Conservation (phyloP, 2,888 invertebrate species). For the Chrysolina haemoptera region DNA sequence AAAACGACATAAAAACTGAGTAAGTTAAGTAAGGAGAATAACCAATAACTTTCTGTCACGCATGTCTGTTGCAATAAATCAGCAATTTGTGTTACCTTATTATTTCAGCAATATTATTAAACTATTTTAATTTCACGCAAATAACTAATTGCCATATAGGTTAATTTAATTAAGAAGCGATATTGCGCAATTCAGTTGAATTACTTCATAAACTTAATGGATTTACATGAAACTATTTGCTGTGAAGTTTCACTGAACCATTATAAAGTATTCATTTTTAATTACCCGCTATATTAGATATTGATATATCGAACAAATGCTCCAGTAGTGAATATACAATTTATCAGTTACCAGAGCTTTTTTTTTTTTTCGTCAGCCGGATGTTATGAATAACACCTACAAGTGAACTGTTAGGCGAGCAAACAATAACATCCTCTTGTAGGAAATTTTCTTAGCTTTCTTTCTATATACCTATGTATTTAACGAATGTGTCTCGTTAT, state of each 20-base stretch:
- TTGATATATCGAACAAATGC: too few species aligned
- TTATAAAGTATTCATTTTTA: background rate
- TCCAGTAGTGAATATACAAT: too few species aligned
- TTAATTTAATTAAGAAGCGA: background rate
- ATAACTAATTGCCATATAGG: conserved; percentile 8
- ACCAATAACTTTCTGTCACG: background rate
- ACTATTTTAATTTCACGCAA: conserved; percentile 1
- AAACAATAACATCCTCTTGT: too few species aligned
- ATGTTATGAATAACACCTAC: too few species aligned
- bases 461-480: too few species aligned
- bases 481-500: too few species aligned
- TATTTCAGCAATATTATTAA: background rate
- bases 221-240: background rate
- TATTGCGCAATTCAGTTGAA: background rate
- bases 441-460: too few species aligned
- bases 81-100: conserved; percentile 9
- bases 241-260: background rate
- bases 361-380: too few species aligned
- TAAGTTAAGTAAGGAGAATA: too few species aligned
- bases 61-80: conserved; percentile 1
- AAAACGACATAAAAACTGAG: too few species aligned
- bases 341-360: too few species aligned
- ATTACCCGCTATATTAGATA: background rate
- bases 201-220: background rate
- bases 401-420: too few species aligned